A percentile compares a stretch with the other conserved stretches of the same genome.
These are phyloP conservation scores for Takifugu flavidus DNA, from an alignment of 2,113 vertebrate species.

Conservation along the genomic window DNA sequence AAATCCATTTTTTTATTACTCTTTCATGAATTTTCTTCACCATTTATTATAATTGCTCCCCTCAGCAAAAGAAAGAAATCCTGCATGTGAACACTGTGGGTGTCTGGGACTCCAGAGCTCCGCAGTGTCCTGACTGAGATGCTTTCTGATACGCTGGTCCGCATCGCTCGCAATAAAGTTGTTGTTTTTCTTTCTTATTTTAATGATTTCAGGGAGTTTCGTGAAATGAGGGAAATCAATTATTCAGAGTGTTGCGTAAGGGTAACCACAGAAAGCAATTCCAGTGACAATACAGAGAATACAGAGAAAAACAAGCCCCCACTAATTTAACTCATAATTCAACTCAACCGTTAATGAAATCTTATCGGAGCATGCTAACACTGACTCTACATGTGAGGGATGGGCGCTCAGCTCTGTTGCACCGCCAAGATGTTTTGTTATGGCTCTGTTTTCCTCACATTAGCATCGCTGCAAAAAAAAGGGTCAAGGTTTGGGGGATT, in stretches of 20 bases:
- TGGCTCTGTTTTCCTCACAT: no score
- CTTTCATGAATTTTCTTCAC: conserved; percentile 4
- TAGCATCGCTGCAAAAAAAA: no score
- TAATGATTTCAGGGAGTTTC: conserved; percentile 6
- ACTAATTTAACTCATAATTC: no score
- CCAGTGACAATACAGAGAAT: neutral
- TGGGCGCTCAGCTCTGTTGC: no score
- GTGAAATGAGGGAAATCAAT: conserved; percentile 19
- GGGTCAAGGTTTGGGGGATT: no score
- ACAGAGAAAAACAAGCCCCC: no score
- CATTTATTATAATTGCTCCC: conserved; percentile 5
- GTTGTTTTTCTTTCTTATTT: neutral
- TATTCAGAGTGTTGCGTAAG: conserved; percentile 21
- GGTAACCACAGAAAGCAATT: conserved; percentile 8
- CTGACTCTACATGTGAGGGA: no score
- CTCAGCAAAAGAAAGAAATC: neutral
- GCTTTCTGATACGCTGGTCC: conserved; percentile 1
- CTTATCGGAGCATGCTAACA: no score
- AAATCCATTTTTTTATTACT: neutral
- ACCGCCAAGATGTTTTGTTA: no score
- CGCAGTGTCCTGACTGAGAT: neutral
- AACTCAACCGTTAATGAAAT: no score
- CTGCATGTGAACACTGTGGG: neutral
- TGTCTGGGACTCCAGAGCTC: no score
- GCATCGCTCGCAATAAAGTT: conserved; percentile 2